These are phyloP conservation scores for Sarotherodon lohbergeri DNA, from an alignment of 2,113 vertebrate species.

Conservation along the genomic window DNA sequence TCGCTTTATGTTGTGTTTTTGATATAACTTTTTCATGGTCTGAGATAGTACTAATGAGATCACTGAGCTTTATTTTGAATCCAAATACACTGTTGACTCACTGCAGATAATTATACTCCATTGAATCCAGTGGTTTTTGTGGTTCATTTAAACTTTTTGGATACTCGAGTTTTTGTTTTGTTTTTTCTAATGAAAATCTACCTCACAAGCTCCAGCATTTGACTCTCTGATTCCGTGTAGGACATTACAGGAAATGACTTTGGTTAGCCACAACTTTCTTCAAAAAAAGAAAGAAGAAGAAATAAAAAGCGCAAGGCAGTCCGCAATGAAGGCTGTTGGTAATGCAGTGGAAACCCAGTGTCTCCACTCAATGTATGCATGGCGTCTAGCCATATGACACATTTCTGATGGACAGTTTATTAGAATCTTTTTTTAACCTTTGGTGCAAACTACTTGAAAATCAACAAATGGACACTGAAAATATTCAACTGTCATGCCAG, in stretches of 20 bases:
- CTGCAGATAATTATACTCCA: neutral
- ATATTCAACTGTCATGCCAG: neutral
- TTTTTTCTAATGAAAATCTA: slow-evolving; percentile 29
- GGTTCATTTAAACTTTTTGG: slow-evolving; percentile 8
- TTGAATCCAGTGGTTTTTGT: neutral
- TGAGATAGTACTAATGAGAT: slow-evolving; percentile 2
- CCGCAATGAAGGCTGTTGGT: slow-evolving; percentile 38
- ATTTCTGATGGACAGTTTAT: neutral
- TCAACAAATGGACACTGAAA: neutral
- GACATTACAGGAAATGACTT: slow-evolving; percentile 64
- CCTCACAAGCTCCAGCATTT: slow-evolving; percentile 25
- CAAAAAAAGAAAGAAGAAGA: slow-evolving; percentile 10
- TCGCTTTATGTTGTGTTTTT: neutral
- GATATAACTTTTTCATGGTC: neutral
- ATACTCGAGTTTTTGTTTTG: slow-evolving; percentile 7
- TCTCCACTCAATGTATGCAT: slow-evolving; percentile 37
- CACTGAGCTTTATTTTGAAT: neutral
- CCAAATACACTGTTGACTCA: neutral
- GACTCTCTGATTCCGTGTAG: slow-evolving; percentile 27
- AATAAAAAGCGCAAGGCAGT: slow-evolving; percentile 2
- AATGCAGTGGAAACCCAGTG: slow-evolving; percentile 46
- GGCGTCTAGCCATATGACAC: neutral
- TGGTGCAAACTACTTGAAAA: neutral
- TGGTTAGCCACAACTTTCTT: slow-evolving; percentile 61
- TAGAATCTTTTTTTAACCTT: neutral